Conservation (phyloP, 2,888 invertebrate genomes). For the Callimorpha dominula region DNA sequence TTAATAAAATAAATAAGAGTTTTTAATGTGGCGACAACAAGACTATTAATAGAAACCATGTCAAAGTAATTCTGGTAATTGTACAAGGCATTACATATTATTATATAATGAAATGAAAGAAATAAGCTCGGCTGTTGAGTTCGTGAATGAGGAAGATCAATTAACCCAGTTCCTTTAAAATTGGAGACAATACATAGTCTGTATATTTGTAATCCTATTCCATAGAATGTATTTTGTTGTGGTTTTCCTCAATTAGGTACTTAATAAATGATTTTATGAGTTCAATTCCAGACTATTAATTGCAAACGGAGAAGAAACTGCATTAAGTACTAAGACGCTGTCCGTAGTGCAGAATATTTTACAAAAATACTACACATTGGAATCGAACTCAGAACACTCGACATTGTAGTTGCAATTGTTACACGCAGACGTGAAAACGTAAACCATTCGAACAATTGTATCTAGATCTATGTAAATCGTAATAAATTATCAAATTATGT, state of each 20-base stretch:
- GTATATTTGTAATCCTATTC: background rate
- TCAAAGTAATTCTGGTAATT: conserved; percentile 9
- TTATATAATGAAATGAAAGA: no score
- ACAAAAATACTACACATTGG: background rate
- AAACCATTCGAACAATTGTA: background rate
- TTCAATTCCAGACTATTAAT: background rate
- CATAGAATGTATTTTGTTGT: background rate
- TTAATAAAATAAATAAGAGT: no score
- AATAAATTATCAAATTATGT: background rate
- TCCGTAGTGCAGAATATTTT: background rate
- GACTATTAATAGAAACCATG: conserved; percentile 4
- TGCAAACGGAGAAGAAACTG: background rate
- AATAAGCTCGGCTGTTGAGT: background rate
- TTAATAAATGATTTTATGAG: background rate
- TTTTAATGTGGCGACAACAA: no score
- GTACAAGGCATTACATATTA: no score
- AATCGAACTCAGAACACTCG: background rate
- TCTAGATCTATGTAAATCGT: background rate
- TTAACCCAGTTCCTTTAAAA: background rate
- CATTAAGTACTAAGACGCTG: background rate
- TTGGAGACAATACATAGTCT: background rate
- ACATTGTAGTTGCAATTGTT: no score
- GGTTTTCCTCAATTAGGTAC: conserved; percentile 1
- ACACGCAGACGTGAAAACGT: no score
- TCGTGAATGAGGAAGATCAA: background rate